Evolutionary conservation across 92 coral and sea anemone genomes (phyloP), one percentile per base, ranked within the genome.

Genomic region (Epizoanthus stellaris): DNA sequence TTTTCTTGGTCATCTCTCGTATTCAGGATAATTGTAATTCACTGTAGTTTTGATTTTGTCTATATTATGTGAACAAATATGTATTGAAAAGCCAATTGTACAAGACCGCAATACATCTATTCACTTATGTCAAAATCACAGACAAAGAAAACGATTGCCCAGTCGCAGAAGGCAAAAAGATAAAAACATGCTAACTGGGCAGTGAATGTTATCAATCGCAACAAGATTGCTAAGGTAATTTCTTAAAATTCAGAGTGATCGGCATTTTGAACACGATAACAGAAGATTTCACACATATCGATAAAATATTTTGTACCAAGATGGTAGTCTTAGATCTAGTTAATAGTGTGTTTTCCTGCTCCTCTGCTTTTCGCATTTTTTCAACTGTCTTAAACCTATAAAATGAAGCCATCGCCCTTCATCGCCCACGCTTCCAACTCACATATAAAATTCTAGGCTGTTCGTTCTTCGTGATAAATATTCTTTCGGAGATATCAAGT

Each of bases 381-480:
- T 38, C 17, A 13, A 4, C 14, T 15, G 2, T 12, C 11, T 21
- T 8, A 52, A 25, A 70, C 63, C 12, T 38, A 19, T 13, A 62
- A 62, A 59, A 13, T 12, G 58, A 19, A 49, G 58, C 77, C 83
- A 42, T 64, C 42, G 68, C 56, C 54, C 76, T 62, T 12, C 0
- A 21, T 19, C 83, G 67, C 83, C 83, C 65, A 79, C 83, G 83
- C 83, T 43, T 16, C 47, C 23, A 79, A 43, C 65, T 45, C n/a
- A 60, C 8, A 39, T 58, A n/a, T 7, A 60, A 16, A 36, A 34
- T 56, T 56, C 16, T 4, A 9, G 12, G 80, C 17, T 13, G 23
- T 30, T 67, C 49, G 39, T 13, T 68, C 49, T 13, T 66, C 56
- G 15, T 38, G 11, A 6, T 17, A 68, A 14, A 14, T 17, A 68